phyloP scores from a whole-genome alignment of 2,888 invertebrate species.

The Idaea dimidiata region DNA sequence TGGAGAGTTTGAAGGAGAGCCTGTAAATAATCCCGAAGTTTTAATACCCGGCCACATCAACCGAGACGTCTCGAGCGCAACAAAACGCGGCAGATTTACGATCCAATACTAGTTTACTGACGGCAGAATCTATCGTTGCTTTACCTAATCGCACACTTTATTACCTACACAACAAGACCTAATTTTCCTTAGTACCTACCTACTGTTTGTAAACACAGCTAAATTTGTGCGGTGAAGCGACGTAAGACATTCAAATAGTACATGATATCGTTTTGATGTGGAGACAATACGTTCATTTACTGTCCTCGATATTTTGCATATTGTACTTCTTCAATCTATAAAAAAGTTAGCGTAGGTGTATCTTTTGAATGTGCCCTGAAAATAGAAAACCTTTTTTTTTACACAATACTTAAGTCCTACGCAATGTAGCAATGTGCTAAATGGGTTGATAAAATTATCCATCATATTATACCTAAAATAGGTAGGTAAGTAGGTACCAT shows the following conservation, averaged over 20 bases:
- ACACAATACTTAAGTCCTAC: no score
- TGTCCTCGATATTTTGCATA: neutral
- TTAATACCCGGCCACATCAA: neutral
- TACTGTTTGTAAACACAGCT: slow-evolving; percentile 28
- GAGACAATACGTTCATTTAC: neutral
- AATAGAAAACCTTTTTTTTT: no score
- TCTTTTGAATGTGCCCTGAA: no score
- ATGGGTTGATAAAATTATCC: no score
- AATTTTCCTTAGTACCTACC: slow-evolving; percentile 17
- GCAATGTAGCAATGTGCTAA: no score
- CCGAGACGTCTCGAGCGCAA: neutral
- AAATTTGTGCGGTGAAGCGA: slow-evolving; percentile 16
- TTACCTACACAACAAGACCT: slow-evolving; percentile 28
- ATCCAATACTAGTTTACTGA: slow-evolving; percentile 19
- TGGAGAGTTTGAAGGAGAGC: no score
- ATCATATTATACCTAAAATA: neutral
- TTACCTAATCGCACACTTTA: slow-evolving; percentile 32
- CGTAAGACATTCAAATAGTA: neutral
- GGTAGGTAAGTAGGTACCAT: neutral
- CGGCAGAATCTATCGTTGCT: neutral
- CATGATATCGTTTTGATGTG: neutral
- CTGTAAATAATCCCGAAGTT: neutral
- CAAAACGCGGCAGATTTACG: slow-evolving; percentile 22
- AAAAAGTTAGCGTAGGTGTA: no score
- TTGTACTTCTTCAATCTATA: no score